A percentile compares a stretch with the other conserved stretches of the same genome.
Evolutionary conservation across 2,888 invertebrate genomes (phyloP).

Genomic region (Apamea monoglypha): DNA sequence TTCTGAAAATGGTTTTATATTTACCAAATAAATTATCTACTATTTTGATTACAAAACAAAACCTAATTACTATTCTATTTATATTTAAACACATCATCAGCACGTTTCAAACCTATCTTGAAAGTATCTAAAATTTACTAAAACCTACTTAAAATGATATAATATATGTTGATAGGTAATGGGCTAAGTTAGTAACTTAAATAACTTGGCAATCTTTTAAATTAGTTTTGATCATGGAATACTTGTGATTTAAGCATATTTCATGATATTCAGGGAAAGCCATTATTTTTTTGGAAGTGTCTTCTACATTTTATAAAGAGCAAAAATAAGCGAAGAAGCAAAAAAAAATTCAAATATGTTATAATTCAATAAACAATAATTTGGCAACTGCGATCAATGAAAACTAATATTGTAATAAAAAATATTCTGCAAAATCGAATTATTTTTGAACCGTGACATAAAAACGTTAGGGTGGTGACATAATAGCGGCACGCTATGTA

Average conservation of each 20-base stretch:
- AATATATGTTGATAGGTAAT: conserved; percentile 39
- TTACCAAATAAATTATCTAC: neutral
- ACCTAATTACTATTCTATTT: neutral
- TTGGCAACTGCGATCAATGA: neutral
- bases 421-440: conserved; percentile 9
- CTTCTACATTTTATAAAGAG: too few species aligned
- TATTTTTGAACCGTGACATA: neutral
- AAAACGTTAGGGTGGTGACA: conserved; percentile 9
- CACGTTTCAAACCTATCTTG: conserved; percentile 3
- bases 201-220: conserved; percentile 41
- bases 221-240: conserved; percentile 10
- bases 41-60: neutral
- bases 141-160: conserved; percentile 38
- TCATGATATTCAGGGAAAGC: neutral
- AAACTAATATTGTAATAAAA: conserved; percentile 3
- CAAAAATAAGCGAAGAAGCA: neutral
- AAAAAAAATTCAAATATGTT: neutral
- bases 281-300: neutral
- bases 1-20: neutral
- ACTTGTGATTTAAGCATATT: conserved; percentile 8
- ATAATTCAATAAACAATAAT: neutral
- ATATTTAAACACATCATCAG: neutral
- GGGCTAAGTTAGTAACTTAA: conserved; percentile 38
- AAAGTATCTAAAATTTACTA: conserved; percentile 19
- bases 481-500: neutral